Base-by-base conservation (phyloP, 2,113 vertebrate species). In the Sinocyclocheilus anshuiensis region DNA sequence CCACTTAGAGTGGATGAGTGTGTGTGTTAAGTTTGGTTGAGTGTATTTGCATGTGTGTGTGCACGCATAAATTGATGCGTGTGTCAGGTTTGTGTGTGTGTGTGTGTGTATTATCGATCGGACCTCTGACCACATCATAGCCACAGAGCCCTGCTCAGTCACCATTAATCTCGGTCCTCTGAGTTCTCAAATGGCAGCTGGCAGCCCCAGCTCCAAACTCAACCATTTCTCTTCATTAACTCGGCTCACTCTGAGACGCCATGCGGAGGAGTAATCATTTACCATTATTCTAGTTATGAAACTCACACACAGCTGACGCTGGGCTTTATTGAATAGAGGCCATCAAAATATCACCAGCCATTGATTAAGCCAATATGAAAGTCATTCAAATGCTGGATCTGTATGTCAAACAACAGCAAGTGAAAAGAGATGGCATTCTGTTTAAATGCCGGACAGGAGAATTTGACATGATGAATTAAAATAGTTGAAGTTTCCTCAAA, bases 321-420 rank as follows among this genome's bases (percentile, higher is more conserved):
- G 96, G 94, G 6, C 95, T 95, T 96, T 97, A 97, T 98, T 97
- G 95, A 96, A 95, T 95, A 94, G 95, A 94, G 94, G 92, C 96
- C 96, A 94, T 96, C 96, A 96, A 99, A 99, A 99, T 97, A 99
- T 94, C 97, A 97, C 95, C 94, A 96, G 95, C 94, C 97, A 99
- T 99, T 97, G 97, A 99, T 98, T 97, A 97, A 93, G 92, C 94
- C 93, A 95, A 97, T 98, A 98, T 98, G 97, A 97, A 98, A 97
- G 96, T 96, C 96, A 96, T 95, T 96, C 96, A 96, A 94, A 96
- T 97, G 94, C 94, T 95, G 93, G 94, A 96, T 97, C 96, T 96
- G 96, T 97, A 97, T 97, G 96, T 97, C 97, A 98, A 95, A 96
- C 94, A 95, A 92, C 95, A 95, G 94, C 94, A 93, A 96, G 92